Conservation (phyloP, 2,888 invertebrate species). For the Noctua comes region DNA sequence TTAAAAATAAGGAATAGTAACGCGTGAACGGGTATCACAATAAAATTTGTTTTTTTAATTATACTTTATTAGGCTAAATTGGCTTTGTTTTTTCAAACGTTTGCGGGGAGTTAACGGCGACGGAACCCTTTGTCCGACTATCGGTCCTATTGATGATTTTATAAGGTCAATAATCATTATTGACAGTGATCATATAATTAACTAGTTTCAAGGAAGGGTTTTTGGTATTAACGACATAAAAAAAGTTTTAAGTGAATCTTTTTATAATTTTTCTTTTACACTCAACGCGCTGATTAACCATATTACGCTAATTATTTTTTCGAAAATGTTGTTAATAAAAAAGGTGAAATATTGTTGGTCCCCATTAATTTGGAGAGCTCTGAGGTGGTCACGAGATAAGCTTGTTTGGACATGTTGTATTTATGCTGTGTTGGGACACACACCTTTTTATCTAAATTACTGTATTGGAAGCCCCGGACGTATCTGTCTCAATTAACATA, state of each 20-base stretch:
- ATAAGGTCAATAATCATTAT: conserved; percentile 89
- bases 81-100: conserved; percentile 85
- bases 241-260: conserved; percentile 63
- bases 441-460: conserved; percentile 87
- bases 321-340: conserved; percentile 66
- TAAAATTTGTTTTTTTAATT: conserved; percentile 88
- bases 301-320: conserved; percentile 66
- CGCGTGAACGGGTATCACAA: conserved; percentile 85
- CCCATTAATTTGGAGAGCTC: conserved; percentile 86
- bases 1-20: conserved; percentile 81
- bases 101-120: conserved; percentile 75
- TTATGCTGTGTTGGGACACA: conserved; percentile 84
- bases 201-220: conserved; percentile 83
- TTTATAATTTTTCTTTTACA: conserved; percentile 67
- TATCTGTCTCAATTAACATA: conserved; percentile 84
- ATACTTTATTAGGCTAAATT: conserved; percentile 87
- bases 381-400: conserved; percentile 87
- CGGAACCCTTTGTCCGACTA: conserved; percentile 81
- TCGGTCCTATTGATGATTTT: conserved; percentile 89
- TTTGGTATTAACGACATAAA: conserved; percentile 56
- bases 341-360: conserved; percentile 75
- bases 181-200: conserved; percentile 87
- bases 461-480: conserved; percentile 84
- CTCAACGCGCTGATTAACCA: conserved; percentile 67
- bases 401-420: conserved; percentile 85